Percentiles rank a stretch among this genome's conserved stretches.
Evolutionary conservation across 2,113 vertebrate genomes (phyloP).

Genomic region (Leptosomus discolor): DNA sequence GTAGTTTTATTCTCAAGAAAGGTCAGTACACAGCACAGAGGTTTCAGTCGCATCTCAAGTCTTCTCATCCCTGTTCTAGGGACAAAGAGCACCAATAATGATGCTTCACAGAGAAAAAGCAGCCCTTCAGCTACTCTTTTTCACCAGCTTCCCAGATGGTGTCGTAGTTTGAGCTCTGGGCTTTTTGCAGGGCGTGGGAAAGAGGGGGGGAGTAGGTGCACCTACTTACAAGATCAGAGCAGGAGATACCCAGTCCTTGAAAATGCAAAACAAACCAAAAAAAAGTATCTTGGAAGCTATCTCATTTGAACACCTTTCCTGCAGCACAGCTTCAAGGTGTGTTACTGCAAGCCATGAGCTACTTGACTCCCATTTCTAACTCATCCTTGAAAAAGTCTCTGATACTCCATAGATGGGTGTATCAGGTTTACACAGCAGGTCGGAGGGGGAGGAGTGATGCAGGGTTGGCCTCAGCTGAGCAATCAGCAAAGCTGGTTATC

Average conservation of each 20-base stretch:
- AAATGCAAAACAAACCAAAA: not conserved
- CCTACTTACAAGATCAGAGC: not conserved
- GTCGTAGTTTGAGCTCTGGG: not conserved
- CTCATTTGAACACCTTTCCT: no score
- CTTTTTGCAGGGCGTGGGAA: rapidly evolving
- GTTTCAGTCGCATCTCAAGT: not conserved
- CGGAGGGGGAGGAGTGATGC: not conserved
- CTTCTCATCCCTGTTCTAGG: not conserved
- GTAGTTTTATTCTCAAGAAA: not conserved
- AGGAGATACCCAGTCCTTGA: not conserved
- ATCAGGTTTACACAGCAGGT: not conserved
- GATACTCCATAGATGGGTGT: not conserved
- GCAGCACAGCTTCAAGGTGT: not conserved
- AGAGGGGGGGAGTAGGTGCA: not conserved
- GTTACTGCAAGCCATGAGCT: not conserved
- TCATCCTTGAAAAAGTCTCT: not conserved
- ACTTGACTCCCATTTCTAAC: not conserved
- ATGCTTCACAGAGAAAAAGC: not conserved
- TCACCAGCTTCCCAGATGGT: not conserved
- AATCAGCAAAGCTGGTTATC: not conserved
- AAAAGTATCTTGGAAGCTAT: no score
- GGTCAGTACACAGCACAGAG: not conserved
- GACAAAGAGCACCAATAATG: not conserved
- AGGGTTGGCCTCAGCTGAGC: not conserved
- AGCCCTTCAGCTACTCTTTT: not conserved